A percentile compares a stretch with the other conserved stretches of the same genome.
phyloP scores from a whole-genome alignment of 2,888 invertebrate genomes.

The Heteromyza rotundicornis region DNA sequence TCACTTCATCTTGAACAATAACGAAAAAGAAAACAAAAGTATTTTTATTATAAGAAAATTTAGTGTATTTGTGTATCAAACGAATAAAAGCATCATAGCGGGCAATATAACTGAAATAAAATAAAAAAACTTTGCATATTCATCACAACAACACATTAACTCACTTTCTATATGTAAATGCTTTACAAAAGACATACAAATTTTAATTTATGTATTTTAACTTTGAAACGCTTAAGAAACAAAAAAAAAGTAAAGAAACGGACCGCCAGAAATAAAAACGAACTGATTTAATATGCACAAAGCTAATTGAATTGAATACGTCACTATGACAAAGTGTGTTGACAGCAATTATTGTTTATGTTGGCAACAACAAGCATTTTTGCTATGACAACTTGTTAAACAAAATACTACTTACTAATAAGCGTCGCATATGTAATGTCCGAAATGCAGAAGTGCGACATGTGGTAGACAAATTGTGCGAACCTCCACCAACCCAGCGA shows the following conservation, averaged over 20 bases:
- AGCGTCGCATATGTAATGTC: too few species aligned
- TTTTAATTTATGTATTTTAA: not conserved
- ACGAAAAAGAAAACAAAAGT: too few species aligned
- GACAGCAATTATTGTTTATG: too few species aligned
- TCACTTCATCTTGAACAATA: too few species aligned
- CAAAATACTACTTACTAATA: too few species aligned
- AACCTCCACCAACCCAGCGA: not conserved
- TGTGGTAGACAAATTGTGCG: not conserved
- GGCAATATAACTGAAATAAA: not conserved
- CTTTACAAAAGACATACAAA: not conserved
- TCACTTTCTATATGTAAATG: conserved; percentile 2
- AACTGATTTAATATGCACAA: not conserved
- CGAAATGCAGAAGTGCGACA: not conserved
- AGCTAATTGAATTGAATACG: not conserved
- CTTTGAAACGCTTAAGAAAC: not conserved
- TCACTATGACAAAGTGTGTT: too few species aligned
- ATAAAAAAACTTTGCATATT: not conserved
- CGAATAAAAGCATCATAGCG: not conserved
- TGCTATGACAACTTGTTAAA: too few species aligned
- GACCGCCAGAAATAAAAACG: not conserved
- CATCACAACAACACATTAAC: too few species aligned
- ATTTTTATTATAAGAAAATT: too few species aligned
- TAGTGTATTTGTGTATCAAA: too few species aligned
- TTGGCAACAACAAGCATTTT: too few species aligned
- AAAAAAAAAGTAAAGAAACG: not conserved